phyloP scores from a whole-genome alignment of 2,797 vertebrate species.

The Potorous gilbertii region DNA sequence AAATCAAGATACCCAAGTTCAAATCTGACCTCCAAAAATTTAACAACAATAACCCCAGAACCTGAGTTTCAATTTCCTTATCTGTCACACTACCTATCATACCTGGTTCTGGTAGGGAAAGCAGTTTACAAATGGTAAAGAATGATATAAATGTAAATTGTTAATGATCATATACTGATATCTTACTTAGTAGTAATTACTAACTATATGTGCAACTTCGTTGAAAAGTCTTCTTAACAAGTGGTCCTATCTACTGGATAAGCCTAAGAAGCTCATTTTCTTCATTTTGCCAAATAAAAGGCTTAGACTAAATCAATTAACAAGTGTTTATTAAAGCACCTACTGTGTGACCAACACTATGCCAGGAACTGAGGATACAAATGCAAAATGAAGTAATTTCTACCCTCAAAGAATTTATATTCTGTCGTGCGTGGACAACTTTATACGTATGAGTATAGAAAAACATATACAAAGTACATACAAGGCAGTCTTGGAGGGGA shows the following conservation, averaged over 20 bases:
- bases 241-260: background rate
- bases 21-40: background rate
- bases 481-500: background rate
- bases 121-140: background rate
- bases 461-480: background rate
- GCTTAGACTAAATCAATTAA: background rate
- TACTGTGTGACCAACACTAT: background rate
- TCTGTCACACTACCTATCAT: background rate
- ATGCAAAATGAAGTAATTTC: background rate
- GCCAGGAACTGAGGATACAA: background rate
- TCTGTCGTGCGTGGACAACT: background rate
- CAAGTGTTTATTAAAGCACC: background rate
- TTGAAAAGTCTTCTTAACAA: background rate
- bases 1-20: background rate
- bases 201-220: background rate
- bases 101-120: background rate
- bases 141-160: background rate
- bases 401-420: background rate
- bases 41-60: background rate
- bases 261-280: background rate
- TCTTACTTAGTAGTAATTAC: background rate
- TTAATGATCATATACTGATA: background rate
- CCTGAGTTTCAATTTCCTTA: background rate
- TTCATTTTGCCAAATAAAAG: background rate
- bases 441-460: background rate